Evolutionary conservation across 1,140 invertebrate genomes (phyloP).

Genomic region (Stegodyphus mimosarum): DNA sequence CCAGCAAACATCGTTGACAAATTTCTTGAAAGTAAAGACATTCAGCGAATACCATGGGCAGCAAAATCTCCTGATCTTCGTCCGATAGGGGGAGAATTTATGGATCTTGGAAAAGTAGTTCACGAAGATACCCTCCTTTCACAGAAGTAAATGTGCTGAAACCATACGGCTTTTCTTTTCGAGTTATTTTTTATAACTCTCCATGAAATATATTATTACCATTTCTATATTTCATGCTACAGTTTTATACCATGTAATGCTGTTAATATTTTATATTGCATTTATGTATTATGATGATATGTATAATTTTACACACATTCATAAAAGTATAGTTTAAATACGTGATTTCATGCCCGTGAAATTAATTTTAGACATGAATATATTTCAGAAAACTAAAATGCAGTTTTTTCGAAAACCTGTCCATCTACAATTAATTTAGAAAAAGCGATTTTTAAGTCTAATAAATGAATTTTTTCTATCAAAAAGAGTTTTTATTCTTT

Average conservation of each 20-base stretch:
- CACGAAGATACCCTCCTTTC: neutral
- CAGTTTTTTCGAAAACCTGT: too few relatives aligned
- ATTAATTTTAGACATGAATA: neutral
- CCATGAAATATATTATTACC: neutral
- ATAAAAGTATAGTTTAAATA: neutral
- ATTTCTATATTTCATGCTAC: neutral
- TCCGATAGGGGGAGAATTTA: neutral
- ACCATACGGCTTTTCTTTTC: neutral
- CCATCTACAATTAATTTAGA: too few relatives aligned
- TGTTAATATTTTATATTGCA: neutral
- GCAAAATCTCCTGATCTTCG: neutral
- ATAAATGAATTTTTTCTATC: too few relatives aligned
- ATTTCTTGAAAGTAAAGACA: neutral
- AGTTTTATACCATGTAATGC: neutral
- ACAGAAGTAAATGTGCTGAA: neutral
- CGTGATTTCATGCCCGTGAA: neutral
- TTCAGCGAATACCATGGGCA: neutral
- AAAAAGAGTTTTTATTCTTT: too few relatives aligned
- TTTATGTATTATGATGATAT: neutral
- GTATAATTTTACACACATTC: neutral
- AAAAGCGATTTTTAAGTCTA: too few relatives aligned
- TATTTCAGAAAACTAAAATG: neutral
- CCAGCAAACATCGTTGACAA: neutral
- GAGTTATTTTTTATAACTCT: neutral
- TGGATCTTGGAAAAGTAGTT: neutral